Evolutionary conservation across 2,888 invertebrate genomes (phyloP).

Genomic region (Dryobotodes eremita): DNA sequence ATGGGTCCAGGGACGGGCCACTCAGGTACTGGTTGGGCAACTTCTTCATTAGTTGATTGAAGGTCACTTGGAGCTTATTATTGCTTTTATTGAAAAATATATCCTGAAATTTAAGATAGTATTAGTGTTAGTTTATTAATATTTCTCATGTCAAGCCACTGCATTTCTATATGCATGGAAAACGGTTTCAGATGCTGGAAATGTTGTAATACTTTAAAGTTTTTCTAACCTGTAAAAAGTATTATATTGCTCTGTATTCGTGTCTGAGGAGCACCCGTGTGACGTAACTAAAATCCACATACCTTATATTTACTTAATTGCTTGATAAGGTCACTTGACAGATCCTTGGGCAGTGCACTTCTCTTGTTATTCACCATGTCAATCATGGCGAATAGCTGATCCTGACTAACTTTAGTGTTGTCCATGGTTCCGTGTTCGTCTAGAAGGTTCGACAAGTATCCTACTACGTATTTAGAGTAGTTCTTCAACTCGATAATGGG

Average conservation of each 20-base stretch:
- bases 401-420: slow-evolving; percentile 83
- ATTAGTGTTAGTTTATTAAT: slow-evolving; percentile 6
- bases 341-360: slow-evolving; percentile 89
- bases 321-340: slow-evolving; percentile 89
- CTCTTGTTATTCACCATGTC: slow-evolving; percentile 91
- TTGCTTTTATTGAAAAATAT: slow-evolving; percentile 86
- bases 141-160: background rate
- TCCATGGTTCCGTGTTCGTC: slow-evolving; percentile 83
- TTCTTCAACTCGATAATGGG: slow-evolving; percentile 93
- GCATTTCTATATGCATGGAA: background rate
- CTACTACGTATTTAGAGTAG: slow-evolving; percentile 92
- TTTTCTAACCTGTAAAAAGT: background rate
- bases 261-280: background rate
- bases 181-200: background rate
- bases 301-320: slow-evolving; percentile 91
- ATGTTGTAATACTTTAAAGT: background rate
- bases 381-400: slow-evolving; percentile 91
- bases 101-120: slow-evolving; percentile 77
- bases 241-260: background rate
- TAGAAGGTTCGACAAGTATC: slow-evolving; percentile 91
- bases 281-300: slow-evolving; percentile 58
- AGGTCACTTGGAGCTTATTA: slow-evolving; percentile 87
- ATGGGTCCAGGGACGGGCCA: slow-evolving; percentile 84
- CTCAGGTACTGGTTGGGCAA: slow-evolving; percentile 89
- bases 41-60: slow-evolving; percentile 93